phyloP scores from a whole-genome alignment of 2,888 invertebrate species.

The Doris montereyensis region DNA sequence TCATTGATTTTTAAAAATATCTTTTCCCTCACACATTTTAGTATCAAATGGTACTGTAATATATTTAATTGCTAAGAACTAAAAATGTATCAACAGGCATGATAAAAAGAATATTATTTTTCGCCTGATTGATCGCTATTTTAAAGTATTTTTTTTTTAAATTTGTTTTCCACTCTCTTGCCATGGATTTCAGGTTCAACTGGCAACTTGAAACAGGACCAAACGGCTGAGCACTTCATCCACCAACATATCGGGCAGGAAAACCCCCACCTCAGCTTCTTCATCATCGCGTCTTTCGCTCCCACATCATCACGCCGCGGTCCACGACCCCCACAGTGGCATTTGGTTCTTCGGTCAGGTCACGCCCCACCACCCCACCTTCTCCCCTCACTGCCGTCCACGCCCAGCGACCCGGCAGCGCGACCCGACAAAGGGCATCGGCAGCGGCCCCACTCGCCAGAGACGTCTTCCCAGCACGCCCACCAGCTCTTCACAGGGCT shows the following conservation, averaged over 20 bases:
- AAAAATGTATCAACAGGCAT: no score
- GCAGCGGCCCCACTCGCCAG: conserved; percentile 42
- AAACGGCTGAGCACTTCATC: conserved; percentile 63
- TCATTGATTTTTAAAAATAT: no score
- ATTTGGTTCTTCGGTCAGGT: conserved; percentile 47
- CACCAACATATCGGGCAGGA: conserved; percentile 51
- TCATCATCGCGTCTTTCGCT: conserved; percentile 45
- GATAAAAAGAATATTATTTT: no score
- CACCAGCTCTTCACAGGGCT: no score
- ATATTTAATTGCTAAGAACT: no score
- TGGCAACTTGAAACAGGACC: conserved; percentile 58
- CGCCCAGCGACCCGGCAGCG: conserved; percentile 45
- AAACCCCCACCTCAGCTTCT: conserved; percentile 46
- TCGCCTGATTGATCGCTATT: no score
- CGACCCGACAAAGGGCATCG: conserved; percentile 44
- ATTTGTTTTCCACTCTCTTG: no score
- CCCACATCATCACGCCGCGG: conserved; percentile 52
- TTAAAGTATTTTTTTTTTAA: no score
- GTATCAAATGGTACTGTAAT: no score
- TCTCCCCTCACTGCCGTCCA: conserved; percentile 49
- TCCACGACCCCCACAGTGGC: conserved; percentile 59
- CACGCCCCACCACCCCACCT: conserved; percentile 59
- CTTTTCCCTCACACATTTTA: no score
- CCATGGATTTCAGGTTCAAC: conserved; percentile 67
- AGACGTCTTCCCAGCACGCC: conserved; percentile 56